Evolutionary conservation across 2,888 invertebrate genomes (phyloP), one percentile per base, ranked within the genome.

Genomic region (Ligdia adustata): DNA sequence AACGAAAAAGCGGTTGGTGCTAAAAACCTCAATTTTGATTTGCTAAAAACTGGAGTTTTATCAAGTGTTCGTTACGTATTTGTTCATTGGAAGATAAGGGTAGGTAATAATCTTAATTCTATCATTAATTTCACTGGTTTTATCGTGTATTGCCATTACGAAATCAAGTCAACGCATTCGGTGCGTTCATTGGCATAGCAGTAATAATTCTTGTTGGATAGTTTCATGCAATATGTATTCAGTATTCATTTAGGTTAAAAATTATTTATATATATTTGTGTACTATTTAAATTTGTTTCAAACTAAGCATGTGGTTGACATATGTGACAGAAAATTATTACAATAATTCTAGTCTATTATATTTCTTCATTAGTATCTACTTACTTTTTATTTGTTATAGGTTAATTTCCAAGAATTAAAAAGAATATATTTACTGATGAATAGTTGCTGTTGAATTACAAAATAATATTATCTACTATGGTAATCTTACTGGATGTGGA

Each of bases 401-500:
- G 20, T 33, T 33, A 18, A 33, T 18, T 33, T 18, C 20, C 6
- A 9, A 20, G 33, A 20, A 11, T 28, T 6, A 11, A n/a, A 28
- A 28, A n/a, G 5, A 5, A 12, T 28, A 28, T 28, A 28, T 12
- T 28, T 28, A 28, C 28, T 28, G 28, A 9, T 28, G 5, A 9
- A 9, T n/a, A 4, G 16, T 3, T 16, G 16, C 28, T 28, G 26
- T 9, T 26, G n/a, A 9, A 26, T 26, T 16, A 16, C 26, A 26
- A 9, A 26, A 28, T 9, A 40, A 20, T 15, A 20, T 20, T 43
- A 35, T 34, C 34, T 45, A 38, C 38, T 29, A 45, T 45, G 44
- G 38, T 38, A 18, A 45, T 45, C 14, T 31, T 45, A 4, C 44
- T 45, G 44, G 38, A 45, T 9, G 37, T 45, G 44, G 44, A 45